phyloP scores from a whole-genome alignment of 2,888 invertebrate genomes.

The Lissocephala sabroskyi region DNA sequence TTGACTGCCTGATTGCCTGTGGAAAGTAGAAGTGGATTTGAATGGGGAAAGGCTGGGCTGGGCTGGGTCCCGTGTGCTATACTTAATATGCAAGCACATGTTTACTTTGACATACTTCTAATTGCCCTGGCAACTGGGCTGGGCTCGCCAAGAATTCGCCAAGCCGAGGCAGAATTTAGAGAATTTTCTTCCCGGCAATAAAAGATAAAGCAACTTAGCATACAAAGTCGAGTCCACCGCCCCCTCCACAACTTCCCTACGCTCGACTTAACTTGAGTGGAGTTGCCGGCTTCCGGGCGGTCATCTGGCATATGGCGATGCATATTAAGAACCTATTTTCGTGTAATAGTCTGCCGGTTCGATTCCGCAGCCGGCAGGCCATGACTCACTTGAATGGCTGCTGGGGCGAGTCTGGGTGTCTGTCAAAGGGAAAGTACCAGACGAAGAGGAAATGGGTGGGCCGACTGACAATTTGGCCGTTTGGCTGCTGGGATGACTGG shows the following conservation, averaged over 20 bases:
- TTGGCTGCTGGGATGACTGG: conserved; percentile 14
- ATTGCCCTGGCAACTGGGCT: conserved; percentile 30
- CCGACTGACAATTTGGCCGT: too few species aligned
- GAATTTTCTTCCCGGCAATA: background rate
- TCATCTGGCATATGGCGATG: conserved; percentile 59
- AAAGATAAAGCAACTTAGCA: too few species aligned
- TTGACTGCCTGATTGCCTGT: conserved; percentile 28
- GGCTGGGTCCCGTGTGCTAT: conserved; percentile 14
- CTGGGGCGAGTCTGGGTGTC: background rate
- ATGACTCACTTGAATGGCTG: conserved; percentile 11
- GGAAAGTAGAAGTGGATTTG: conserved; percentile 29
- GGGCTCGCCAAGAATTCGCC: too few species aligned
- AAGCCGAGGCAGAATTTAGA: too few species aligned
- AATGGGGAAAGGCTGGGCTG: background rate
- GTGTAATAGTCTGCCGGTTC: too few species aligned
- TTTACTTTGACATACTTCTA: conserved; percentile 61
- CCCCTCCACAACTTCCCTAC: too few species aligned
- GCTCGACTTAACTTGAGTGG: too few species aligned
- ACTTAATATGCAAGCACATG: conserved; percentile 46
- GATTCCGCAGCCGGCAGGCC: conserved; percentile 1
- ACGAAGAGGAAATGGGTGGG: too few species aligned
- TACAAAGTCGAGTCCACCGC: too few species aligned
- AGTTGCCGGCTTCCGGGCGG: conserved; percentile 6
- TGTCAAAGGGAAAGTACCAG: too few species aligned
- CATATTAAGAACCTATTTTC: conserved; percentile 69